These are phyloP conservation scores for Cartodere bifasciata DNA, from an alignment of 2,888 invertebrate species.

Conservation along the genomic window DNA sequence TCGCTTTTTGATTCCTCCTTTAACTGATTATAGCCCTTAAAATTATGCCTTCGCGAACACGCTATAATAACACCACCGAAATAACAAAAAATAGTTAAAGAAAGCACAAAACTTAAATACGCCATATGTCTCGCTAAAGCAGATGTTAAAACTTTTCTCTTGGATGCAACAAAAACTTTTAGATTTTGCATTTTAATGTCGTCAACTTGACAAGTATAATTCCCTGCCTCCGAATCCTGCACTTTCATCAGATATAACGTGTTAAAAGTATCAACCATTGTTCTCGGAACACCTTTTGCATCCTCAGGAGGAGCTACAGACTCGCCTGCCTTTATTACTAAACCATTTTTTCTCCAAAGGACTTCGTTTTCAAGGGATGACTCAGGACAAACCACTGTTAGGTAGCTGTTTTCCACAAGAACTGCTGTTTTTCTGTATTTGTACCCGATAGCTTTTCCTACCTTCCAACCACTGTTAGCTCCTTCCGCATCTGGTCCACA, in stretches of 20 bases:
- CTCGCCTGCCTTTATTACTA: slow-evolving; percentile 35
- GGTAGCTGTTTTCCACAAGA: slow-evolving; percentile 40
- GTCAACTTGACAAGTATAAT: slow-evolving; percentile 55
- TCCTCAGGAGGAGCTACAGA: slow-evolving; percentile 18
- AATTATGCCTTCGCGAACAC: slow-evolving; percentile 35
- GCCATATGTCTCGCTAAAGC: slow-evolving; percentile 45
- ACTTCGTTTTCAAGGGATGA: slow-evolving; percentile 37
- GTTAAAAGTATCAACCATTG: slow-evolving; percentile 43
- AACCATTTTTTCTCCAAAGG: slow-evolving; percentile 43
- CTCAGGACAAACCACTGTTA: slow-evolving; percentile 44
- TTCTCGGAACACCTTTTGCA: slow-evolving; percentile 34
- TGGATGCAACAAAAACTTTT: slow-evolving; percentile 38
- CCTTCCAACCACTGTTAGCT: slow-evolving; percentile 32
- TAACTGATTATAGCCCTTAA: slow-evolving; percentile 29
- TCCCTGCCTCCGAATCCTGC: slow-evolving; percentile 49
- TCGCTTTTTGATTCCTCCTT: no score
- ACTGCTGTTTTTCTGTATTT: slow-evolving; percentile 39
- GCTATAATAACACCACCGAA: slow-evolving; percentile 43
- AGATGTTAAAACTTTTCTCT: slow-evolving; percentile 39
- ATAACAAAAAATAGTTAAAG: slow-evolving; percentile 43
- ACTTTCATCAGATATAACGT: slow-evolving; percentile 46
- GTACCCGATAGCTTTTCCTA: slow-evolving; percentile 32
- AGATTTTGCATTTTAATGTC: slow-evolving; percentile 42
- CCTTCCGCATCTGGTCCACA: slow-evolving; percentile 34
- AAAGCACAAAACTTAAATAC: slow-evolving; percentile 44